These are phyloP conservation scores for Pediacus dermestoides DNA, from an alignment of 2,888 invertebrate species.

Conservation along the genomic window DNA sequence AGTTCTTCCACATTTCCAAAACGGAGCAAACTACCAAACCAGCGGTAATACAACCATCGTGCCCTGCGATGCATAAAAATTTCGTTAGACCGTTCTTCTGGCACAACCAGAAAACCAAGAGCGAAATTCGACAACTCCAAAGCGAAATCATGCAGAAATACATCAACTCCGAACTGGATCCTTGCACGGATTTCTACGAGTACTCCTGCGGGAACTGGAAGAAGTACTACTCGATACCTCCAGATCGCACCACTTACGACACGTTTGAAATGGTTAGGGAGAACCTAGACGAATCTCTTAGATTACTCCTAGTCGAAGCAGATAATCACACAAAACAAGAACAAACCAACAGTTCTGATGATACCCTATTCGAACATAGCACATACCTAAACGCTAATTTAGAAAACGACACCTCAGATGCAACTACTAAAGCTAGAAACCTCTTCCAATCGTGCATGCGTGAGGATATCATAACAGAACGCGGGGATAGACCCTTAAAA, in stretches of 20 bases:
- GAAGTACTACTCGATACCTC: slow-evolving; percentile 78
- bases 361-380: slow-evolving; percentile 9
- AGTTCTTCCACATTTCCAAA: too few species aligned
- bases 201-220: slow-evolving; percentile 88
- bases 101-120: slow-evolving; percentile 18
- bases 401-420: slow-evolving; percentile 49
- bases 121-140: slow-evolving; percentile 30
- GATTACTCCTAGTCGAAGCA: slow-evolving; percentile 63
- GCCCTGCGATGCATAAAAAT: too few species aligned
- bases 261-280: slow-evolving; percentile 87
- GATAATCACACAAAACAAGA: slow-evolving; percentile 19
- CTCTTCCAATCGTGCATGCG: slow-evolving; percentile 87
- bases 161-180: slow-evolving; percentile 70
- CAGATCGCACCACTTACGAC: slow-evolving; percentile 83
- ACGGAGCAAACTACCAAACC: too few species aligned
- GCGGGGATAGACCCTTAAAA: slow-evolving; percentile 69
- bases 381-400: slow-evolving; percentile 11
- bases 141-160: slow-evolving; percentile 63
- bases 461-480: slow-evolving; percentile 56
- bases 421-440: slow-evolving; percentile 75
- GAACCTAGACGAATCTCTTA: slow-evolving; percentile 68
- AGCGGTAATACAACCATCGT: too few species aligned
- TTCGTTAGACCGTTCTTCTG: slow-evolving; percentile 17
- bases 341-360: not conserved
- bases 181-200: slow-evolving; percentile 80